These are phyloP conservation scores for Thumatha senex DNA, from an alignment of 2,888 invertebrate genomes.

Conservation along the genomic window DNA sequence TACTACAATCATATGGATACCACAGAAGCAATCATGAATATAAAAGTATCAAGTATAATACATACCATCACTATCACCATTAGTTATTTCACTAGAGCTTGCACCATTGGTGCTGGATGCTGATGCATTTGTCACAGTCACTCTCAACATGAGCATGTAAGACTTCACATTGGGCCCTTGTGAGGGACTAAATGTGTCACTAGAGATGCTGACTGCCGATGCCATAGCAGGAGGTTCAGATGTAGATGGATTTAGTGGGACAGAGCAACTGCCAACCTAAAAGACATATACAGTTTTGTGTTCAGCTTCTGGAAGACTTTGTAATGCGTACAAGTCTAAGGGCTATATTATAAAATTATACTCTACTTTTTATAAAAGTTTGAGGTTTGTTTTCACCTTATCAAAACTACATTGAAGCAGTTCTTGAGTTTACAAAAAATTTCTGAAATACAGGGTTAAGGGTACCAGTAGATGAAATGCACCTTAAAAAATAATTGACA, in stretches of 20 bases:
- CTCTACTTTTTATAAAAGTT: too few relatives aligned
- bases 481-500: too few relatives aligned
- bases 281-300: not conserved
- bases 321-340: too few relatives aligned
- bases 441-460: too few relatives aligned
- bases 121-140: conserved; percentile 76
- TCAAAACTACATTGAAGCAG: too few relatives aligned
- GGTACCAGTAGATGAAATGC: too few relatives aligned
- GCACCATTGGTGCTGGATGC: conserved; percentile 51
- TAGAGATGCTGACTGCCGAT: conserved; percentile 92
- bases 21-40: too few relatives aligned
- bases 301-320: not conserved
- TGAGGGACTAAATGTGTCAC: conserved; percentile 91
- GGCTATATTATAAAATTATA: too few relatives aligned
- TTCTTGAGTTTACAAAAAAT: too few relatives aligned
- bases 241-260: conserved; percentile 88
- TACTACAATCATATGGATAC: too few relatives aligned
- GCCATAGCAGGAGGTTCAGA: conserved; percentile 86
- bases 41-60: conserved; percentile 7
- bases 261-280: conserved; percentile 87
- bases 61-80: conserved; percentile 78
- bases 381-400: too few relatives aligned
- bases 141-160: conserved; percentile 90
- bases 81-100: conserved; percentile 75
- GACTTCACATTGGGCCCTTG: conserved; percentile 92